These are phyloP conservation scores for Phalanger gymnotis DNA, from an alignment of 2,797 vertebrate species.

Conservation along the genomic window DNA sequence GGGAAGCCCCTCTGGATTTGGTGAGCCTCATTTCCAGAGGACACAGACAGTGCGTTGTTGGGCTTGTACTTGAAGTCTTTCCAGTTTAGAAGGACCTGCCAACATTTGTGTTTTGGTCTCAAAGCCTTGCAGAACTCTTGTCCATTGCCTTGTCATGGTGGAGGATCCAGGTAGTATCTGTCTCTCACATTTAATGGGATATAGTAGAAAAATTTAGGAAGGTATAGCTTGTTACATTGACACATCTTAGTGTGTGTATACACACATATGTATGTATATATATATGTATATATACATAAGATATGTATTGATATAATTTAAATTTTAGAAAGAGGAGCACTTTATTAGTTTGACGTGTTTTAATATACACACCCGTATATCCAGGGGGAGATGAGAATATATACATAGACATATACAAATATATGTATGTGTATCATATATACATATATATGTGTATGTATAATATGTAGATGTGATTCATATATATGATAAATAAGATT, in stretches of 20 bases:
- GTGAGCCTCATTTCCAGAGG: not conserved
- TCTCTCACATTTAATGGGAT: slow-evolving; percentile 29
- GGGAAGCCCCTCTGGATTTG: not conserved
- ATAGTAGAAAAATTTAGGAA: slow-evolving; percentile 29
- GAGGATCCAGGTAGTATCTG: not conserved
- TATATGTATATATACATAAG: no score
- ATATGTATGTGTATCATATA: no score
- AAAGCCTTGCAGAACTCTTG: not conserved
- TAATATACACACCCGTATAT: no score
- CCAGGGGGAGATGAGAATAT: no score
- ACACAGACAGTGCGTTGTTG: not conserved
- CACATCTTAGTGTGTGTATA: no score
- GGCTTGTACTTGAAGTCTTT: not conserved
- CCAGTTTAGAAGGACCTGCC: not conserved
- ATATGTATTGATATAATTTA: no score
- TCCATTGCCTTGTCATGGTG: not conserved
- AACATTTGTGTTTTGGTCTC: not conserved
- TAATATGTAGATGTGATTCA: no score
- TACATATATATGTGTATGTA: no score
- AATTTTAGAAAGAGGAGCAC: not conserved
- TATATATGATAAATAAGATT: no score
- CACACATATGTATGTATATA: no score
- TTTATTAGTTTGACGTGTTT: no score
- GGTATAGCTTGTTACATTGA: slow-evolving; percentile 8
- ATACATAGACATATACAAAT: no score